Percentiles rank a stretch among this genome's conserved stretches.
phyloP scores from a whole-genome alignment of 2,888 invertebrate species.

The Pharmacophagus antenor region DNA sequence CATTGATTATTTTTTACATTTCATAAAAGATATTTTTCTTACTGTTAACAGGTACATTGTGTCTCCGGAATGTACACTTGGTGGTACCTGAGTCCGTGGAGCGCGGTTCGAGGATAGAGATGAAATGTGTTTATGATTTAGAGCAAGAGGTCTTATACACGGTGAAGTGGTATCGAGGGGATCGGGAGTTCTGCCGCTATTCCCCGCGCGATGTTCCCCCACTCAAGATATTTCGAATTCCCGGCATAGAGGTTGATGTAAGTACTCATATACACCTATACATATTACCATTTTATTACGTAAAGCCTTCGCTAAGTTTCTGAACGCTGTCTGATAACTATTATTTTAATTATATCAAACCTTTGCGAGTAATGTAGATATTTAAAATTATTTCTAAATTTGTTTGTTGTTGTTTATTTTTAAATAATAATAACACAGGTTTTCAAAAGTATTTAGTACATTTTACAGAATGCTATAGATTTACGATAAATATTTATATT shows the following conservation, averaged over 20 bases:
- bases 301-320: too few relatives aligned
- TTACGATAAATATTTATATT: too few relatives aligned
- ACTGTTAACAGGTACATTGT: constrained; percentile 50
- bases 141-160: constrained; percentile 84
- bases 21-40: too few relatives aligned
- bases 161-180: constrained; percentile 85
- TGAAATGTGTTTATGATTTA: constrained; percentile 84
- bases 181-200: constrained; percentile 84
- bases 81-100: constrained; percentile 84
- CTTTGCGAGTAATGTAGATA: too few relatives aligned
- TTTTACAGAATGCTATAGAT: too few relatives aligned
- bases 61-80: constrained; percentile 83
- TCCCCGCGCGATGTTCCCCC: constrained; percentile 83
- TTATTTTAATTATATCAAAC: not conserved
- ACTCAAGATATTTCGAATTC: constrained; percentile 82
- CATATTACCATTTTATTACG: not conserved
- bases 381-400: too few relatives aligned
- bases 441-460: too few relatives aligned
- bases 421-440: too few relatives aligned
- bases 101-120: constrained; percentile 82
- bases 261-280: constrained; percentile 45
- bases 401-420: too few relatives aligned
- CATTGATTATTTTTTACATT: too few relatives aligned
- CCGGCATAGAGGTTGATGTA: constrained; percentile 83
- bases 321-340: not conserved